Percentiles rank a stretch among this genome's conserved stretches.
Conservation (phyloP, 2,113 vertebrate genomes). For the Nestor notabilis region DNA sequence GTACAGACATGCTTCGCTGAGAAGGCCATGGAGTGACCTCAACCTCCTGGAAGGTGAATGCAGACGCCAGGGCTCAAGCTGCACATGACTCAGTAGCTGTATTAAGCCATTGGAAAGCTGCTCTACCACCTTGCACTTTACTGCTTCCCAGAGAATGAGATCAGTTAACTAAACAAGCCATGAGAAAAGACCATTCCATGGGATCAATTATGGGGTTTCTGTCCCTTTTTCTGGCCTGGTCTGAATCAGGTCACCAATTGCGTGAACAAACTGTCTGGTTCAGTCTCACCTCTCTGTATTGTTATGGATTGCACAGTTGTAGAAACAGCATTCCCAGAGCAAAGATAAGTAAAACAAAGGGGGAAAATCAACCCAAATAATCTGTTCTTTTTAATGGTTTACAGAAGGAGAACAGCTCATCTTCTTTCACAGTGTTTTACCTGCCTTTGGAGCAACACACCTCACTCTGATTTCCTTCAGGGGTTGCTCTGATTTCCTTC, state of each 20-base stretch:
- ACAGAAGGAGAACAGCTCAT: not conserved
- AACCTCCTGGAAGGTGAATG: not conserved
- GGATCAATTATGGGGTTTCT: not conserved
- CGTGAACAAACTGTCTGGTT: not conserved
- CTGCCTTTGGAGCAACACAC: not conserved
- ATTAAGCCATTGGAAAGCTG: not conserved
- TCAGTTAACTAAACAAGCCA: not conserved
- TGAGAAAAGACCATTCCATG: not conserved
- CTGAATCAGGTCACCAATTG: not conserved
- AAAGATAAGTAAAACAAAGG: not conserved
- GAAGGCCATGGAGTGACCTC: not conserved
- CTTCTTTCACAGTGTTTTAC: not conserved
- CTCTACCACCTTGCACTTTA: not conserved
- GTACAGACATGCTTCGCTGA: not conserved
- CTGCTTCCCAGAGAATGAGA: not conserved
- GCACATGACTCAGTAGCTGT: not conserved
- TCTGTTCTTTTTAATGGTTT: not conserved
- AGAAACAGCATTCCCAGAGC: not conserved
- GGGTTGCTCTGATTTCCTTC: constrained; percentile 12
- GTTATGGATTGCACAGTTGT: fast-evolving
- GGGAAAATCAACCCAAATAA: not conserved
- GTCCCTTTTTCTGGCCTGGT: not conserved
- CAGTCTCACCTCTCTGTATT: not conserved
- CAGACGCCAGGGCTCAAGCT: not conserved
- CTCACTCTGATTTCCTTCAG: not conserved